Percentiles rank a stretch among this genome's conserved stretches.
These are phyloP conservation scores for Drosophila mimetica DNA, from an alignment of 2,888 invertebrate species.

Conservation along the genomic window DNA sequence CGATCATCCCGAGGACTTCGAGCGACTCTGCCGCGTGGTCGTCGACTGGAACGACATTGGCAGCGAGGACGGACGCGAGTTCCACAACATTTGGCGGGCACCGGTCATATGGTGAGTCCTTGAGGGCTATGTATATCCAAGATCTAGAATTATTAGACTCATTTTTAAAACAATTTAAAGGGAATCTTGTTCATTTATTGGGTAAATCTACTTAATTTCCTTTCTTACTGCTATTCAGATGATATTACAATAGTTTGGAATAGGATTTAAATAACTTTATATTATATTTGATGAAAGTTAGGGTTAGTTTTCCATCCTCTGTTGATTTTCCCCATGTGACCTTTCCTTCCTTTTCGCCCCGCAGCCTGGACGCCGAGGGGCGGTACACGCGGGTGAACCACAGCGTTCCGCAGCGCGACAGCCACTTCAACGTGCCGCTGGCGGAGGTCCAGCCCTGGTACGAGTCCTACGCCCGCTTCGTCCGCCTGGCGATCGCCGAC, in stretches of 20 bases:
- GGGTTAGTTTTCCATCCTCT: too few relatives aligned
- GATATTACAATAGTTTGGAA: too few relatives aligned
- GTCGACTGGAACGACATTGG: slow-evolving; percentile 91
- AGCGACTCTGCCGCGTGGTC: slow-evolving; percentile 86
- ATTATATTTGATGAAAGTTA: too few relatives aligned
- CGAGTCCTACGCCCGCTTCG: slow-evolving; percentile 88
- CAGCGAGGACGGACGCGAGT: slow-evolving; percentile 87
- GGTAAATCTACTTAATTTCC: too few relatives aligned
- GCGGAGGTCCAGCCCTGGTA: slow-evolving; percentile 89
- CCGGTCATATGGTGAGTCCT: slow-evolving; percentile 87
- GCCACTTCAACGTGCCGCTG: slow-evolving; percentile 87
- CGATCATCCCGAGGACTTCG: slow-evolving; percentile 86
- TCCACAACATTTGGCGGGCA: slow-evolving; percentile 87
- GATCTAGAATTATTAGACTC: too few relatives aligned
- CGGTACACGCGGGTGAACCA: slow-evolving; percentile 88
- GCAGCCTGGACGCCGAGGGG: slow-evolving; percentile 84
- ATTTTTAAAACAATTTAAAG: too few relatives aligned
- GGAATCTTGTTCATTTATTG: too few relatives aligned
- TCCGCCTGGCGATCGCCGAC: slow-evolving; percentile 87
- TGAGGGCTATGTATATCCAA: too few relatives aligned
- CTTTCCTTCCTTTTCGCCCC: background rate
- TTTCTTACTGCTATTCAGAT: too few relatives aligned
- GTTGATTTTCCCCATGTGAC: background rate
- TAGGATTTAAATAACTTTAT: too few relatives aligned
- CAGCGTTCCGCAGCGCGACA: slow-evolving; percentile 91